These are phyloP conservation scores for human (Homo sapiens) DNA, from an alignment of 2,113 vertebrate genomes.

Conservation along the genomic window GRCh38 chr2:28787501-28788000, in stretches of 20 bases:
- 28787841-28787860: background rate
- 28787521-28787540: background rate
- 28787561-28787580: background rate
- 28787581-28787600: background rate
- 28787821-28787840: background rate
- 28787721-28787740: background rate
- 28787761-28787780: background rate
- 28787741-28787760: background rate
- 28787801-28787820: slow-evolving; percentile 6
- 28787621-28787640: background rate
- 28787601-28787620: background rate
- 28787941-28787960: background rate
- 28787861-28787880: background rate
- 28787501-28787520: background rate
- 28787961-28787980: background rate
- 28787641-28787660: background rate
- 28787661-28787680: background rate
- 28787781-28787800: background rate
- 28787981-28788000: background rate
- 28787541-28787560: background rate
- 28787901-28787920: slow-evolving; percentile 14
- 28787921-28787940: background rate
- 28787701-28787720: background rate
- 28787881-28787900: background rate
- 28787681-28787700: background rate